Conservation (phyloP, 2,888 invertebrate genomes). For the Linnaemya tessellans region DNA sequence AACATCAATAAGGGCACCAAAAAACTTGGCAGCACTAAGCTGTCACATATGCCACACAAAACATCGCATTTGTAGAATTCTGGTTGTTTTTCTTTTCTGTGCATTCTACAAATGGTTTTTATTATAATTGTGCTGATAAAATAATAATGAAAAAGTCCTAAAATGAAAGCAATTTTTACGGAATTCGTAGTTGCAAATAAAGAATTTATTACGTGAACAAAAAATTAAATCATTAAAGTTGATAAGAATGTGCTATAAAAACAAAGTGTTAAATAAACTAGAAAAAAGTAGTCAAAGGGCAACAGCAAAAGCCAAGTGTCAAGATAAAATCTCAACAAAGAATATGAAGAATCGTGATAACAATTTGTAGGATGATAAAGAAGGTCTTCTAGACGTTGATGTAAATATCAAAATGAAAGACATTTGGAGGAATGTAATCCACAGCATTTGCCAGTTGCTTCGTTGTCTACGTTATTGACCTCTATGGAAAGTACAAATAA, state of each 20-base stretch:
- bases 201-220: slow-evolving; percentile 59
- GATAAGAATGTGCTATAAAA: slow-evolving; percentile 42
- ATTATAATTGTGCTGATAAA: slow-evolving; percentile 48
- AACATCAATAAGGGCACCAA: no score
- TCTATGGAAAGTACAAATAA: not conserved
- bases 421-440: not conserved
- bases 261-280: slow-evolving; percentile 43
- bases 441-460: not conserved
- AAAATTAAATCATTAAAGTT: slow-evolving; percentile 28
- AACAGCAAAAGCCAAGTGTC: slow-evolving; percentile 45
- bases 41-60: slow-evolving; percentile 54
- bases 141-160: slow-evolving; percentile 41
- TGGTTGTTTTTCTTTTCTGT: slow-evolving; percentile 53
- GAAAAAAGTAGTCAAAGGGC: slow-evolving; percentile 58
- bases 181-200: not conserved
- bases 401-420: not conserved
- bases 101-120: slow-evolving; percentile 43
- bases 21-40: slow-evolving; percentile 47
- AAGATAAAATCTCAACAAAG: slow-evolving; percentile 17
- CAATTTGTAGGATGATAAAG: not conserved
- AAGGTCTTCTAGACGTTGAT: not conserved
- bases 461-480: not conserved
- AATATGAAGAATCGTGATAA: not conserved
- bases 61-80: slow-evolving; percentile 61
- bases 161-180: slow-evolving; percentile 5